phyloP scores from a whole-genome alignment of 2,797 vertebrate genomes.

The Hippocampus kuda region DNA sequence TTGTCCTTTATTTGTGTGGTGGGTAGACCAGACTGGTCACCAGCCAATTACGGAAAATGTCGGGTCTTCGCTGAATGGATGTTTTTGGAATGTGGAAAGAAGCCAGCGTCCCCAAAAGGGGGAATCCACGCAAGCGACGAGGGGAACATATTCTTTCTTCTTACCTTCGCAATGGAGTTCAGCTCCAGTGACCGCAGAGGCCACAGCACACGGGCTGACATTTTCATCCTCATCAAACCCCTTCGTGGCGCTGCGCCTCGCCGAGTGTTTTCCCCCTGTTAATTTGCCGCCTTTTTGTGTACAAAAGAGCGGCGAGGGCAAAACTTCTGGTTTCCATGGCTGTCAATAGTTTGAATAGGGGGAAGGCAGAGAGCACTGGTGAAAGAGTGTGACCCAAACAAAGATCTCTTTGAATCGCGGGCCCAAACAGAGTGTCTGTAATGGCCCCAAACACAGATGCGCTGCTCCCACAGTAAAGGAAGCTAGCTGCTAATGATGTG shows the following conservation, averaged over 20 bases:
- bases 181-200: slow-evolving; percentile 28
- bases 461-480: slow-evolving; percentile 31
- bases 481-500: slow-evolving; percentile 48
- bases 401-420: slow-evolving; percentile 56
- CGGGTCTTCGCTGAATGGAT: not conserved
- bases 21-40: too few relatives aligned
- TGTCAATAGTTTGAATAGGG: slow-evolving; percentile 52
- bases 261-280: not conserved
- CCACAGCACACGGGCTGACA: not conserved
- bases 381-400: slow-evolving; percentile 60
- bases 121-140: not conserved
- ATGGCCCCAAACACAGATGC: slow-evolving; percentile 58
- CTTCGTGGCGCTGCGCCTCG: not conserved
- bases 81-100: not conserved
- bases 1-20: too few relatives aligned
- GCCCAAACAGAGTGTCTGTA: slow-evolving; percentile 54
- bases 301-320: slow-evolving; percentile 45
- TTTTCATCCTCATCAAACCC: slow-evolving; percentile 1
- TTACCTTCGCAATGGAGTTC: slow-evolving; percentile 1
- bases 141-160: not conserved
- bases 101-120: not conserved
- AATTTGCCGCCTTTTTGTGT: not conserved
- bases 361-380: slow-evolving; percentile 42
- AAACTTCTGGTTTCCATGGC: slow-evolving; percentile 58
- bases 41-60: too few relatives aligned